phyloP scores from a whole-genome alignment of 2,113 vertebrate species.

The Ailurus styani region DNA sequence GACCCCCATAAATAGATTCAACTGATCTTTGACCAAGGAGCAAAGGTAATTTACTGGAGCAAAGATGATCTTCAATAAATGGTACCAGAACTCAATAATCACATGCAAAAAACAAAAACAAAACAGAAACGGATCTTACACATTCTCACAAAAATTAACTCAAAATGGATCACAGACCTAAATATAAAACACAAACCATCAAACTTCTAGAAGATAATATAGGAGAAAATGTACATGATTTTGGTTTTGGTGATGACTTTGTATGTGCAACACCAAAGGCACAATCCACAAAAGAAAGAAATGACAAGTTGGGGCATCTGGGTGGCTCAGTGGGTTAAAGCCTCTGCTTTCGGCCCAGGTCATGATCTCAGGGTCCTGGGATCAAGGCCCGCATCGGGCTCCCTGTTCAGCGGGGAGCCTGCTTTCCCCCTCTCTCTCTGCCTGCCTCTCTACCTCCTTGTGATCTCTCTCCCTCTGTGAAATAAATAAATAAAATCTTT shows the following conservation, averaged over 20 bases:
- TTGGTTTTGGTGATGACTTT: background rate
- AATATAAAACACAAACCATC: background rate
- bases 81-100: background rate
- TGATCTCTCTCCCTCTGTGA: too few relatives aligned
- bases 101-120: background rate
- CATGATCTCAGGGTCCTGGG: background rate
- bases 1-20: background rate
- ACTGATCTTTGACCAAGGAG: background rate
- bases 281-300: background rate
- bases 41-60: background rate
- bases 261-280: background rate
- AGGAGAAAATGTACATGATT: background rate
- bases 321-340: background rate
- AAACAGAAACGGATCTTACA: background rate
- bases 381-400: too few relatives aligned
- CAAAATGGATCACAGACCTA: background rate
- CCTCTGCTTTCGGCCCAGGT: background rate
- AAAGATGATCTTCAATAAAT: background rate
- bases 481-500: too few relatives aligned
- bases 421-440: too few relatives aligned
- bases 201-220: background rate
- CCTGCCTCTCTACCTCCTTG: too few relatives aligned
- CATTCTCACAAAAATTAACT: background rate
- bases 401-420: too few relatives aligned
- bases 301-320: background rate